Evolutionary conservation across 2,888 invertebrate species (phyloP), one percentile per base, ranked within the genome.

Genomic region (Therioaphis trifolii): DNA sequence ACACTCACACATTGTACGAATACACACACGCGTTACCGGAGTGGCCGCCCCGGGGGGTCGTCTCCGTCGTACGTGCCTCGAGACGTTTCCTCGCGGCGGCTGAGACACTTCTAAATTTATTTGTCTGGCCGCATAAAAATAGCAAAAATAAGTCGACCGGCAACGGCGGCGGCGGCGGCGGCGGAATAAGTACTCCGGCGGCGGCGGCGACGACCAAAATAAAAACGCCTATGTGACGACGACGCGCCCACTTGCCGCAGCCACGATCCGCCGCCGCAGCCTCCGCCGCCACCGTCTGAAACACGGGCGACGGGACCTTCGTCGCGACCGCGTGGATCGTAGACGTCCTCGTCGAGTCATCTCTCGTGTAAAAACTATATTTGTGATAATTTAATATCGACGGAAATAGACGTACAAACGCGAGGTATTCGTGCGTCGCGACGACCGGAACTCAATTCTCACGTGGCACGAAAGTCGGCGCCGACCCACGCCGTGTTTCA

Each of bases 121-220:
- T 78, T 4, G 78, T 78, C 78, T 78, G 78, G 68, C 21, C 40
- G 68, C 18, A 12, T 68, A 78, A 66, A 78, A 78, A 78, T 78
- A 78, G 78, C 24, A 18, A 75, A 75, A 75, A 61, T 14, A 27
- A 75, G 24, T 58, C 58, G 75, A 75, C 75, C 58, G 58, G 5
- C 58, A 40, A 12, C 40, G 71, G 24, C 43, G 5, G 69, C 46
- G 46, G 18, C 58, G 15, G 61, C 29, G 61, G 27, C 49, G 52
- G 18, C 72, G 52, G 24, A 24, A 71, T 15, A 46, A 49, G 72
- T 69, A 15, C 24, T 43, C 35, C n/a, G 24, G n/a, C 46, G 27
- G 14, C 49, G 77, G 63, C 58, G n/a, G n/a, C 43, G 63, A 21
- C 52, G 78, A 68, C 68, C 49, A 52, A 52, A 68, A 68, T 68